Conservation (phyloP, 2,888 invertebrate genomes). For the Melieria picta region DNA sequence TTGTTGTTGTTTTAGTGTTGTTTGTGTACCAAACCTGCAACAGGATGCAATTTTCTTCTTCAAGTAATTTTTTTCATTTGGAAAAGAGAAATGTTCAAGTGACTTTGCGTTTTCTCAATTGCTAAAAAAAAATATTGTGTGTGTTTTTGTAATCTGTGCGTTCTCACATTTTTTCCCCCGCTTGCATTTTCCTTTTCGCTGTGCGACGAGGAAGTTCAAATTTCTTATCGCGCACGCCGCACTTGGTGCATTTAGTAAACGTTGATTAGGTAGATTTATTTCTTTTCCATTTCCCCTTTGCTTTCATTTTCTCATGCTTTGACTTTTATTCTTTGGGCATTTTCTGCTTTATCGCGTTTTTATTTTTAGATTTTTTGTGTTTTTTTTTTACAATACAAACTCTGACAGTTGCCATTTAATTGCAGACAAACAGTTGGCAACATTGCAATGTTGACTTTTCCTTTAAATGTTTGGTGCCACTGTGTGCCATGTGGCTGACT, state of each 20-base stretch:
- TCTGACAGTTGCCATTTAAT: neutral
- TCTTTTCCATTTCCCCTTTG: conserved; percentile 11
- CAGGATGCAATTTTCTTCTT: conserved; percentile 34
- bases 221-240: neutral
- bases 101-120: conserved; percentile 27
- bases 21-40: conserved; percentile 11
- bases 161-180: conserved; percentile 14
- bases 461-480: neutral
- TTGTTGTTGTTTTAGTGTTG: too few relatives aligned
- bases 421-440: neutral
- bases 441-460: conserved; percentile 5
- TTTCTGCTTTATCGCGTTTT: conserved; percentile 18
- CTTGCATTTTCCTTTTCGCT: conserved; percentile 11
- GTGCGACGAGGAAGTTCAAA: neutral
- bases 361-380: neutral
- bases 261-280: conserved; percentile 31
- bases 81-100: conserved; percentile 20
- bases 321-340: conserved; percentile 11
- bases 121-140: conserved; percentile 16
- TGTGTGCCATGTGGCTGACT: neutral
- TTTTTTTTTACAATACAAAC: neutral
- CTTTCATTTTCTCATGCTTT: conserved; percentile 2
- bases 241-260: neutral
- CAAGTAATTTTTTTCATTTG: neutral
- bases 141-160: neutral